Evolutionary conservation across 2,113 vertebrate species (phyloP).

Genomic region (Callocephalon fimbriatum): DNA sequence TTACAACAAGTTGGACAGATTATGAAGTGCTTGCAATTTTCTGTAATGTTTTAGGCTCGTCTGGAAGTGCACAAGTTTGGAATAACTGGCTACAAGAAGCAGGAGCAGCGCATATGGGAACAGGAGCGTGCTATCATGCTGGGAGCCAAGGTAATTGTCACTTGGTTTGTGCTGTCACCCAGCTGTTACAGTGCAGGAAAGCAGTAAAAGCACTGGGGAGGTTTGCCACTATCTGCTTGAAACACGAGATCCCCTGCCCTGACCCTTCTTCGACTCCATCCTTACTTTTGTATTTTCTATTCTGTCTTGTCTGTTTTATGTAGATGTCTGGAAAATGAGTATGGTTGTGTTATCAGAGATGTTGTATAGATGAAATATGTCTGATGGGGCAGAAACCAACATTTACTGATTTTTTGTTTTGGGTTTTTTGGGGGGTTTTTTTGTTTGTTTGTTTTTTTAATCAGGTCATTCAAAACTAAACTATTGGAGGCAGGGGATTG

Average conservation of each 20-base stretch:
- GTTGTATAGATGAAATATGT: background rate
- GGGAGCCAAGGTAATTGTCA: conserved; percentile 84
- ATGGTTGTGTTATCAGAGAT: background rate
- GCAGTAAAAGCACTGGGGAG: fast-evolving
- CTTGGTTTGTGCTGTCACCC: background rate
- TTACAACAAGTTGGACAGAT: background rate
- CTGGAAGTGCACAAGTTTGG: conserved; percentile 95
- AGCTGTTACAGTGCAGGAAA: background rate
- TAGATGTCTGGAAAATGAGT: background rate
- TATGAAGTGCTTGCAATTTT: background rate
- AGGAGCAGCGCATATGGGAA: conserved; percentile 88
- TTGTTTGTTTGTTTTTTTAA: background rate
- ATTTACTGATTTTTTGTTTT: background rate
- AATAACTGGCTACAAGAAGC: conserved; percentile 92
- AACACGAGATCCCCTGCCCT: background rate
- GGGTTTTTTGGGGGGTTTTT: too few relatives aligned
- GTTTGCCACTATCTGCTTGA: background rate
- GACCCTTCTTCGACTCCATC: background rate
- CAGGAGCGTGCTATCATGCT: conserved; percentile 92
- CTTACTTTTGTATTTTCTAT: background rate
- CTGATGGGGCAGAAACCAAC: background rate
- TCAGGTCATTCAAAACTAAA: background rate
- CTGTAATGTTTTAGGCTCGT: conserved; percentile 80
- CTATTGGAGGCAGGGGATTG: background rate
- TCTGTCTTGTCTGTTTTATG: background rate